Conservation (phyloP, 2,888 invertebrate genomes). For the Marasmarcha lunaedactyla region DNA sequence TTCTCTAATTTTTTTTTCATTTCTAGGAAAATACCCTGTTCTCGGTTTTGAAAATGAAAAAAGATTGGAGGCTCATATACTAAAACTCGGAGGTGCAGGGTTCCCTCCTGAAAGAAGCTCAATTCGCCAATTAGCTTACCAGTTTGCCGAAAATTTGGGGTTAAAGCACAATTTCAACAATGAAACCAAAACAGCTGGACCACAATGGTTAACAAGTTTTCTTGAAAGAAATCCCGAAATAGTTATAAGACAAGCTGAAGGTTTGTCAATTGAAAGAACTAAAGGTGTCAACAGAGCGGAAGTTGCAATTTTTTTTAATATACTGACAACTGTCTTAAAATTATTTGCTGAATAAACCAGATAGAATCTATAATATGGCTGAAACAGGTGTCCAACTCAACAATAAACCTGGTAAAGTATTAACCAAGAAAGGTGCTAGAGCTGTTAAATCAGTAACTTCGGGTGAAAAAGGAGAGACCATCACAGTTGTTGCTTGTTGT, state of each 20-base stretch:
- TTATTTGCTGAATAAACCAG: too few species aligned
- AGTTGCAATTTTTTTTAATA: background rate
- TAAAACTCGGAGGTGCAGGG: conserved; percentile 16
- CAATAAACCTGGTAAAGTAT: too few species aligned
- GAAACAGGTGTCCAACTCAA: too few species aligned
- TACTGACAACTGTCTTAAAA: too few species aligned
- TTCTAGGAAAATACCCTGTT: conserved; percentile 17
- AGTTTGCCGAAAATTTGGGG: too few species aligned
- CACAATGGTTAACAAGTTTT: conserved; percentile 16
- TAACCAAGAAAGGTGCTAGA: too few species aligned
- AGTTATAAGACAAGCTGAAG: background rate
- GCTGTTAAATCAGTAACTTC: too few species aligned
- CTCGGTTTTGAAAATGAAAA: conserved; percentile 18
- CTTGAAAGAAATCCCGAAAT: conserved; percentile 7
- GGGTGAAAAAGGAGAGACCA: too few species aligned
- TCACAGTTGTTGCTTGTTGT: too few species aligned
- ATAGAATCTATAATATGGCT: too few species aligned
- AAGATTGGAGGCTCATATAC: conserved; percentile 16
- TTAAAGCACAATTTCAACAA: conserved; percentile 21
- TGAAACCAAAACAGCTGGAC: conserved; percentile 19
- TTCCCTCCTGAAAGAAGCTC: conserved; percentile 17
- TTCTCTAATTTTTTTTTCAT: conserved; percentile 7
- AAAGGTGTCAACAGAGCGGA: background rate
- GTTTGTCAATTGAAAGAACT: background rate
- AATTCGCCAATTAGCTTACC: conserved; percentile 19